Percentiles rank a stretch among this genome's conserved stretches.
phyloP scores from a whole-genome alignment of 2,888 invertebrate species.

The Coremacera marginata region DNA sequence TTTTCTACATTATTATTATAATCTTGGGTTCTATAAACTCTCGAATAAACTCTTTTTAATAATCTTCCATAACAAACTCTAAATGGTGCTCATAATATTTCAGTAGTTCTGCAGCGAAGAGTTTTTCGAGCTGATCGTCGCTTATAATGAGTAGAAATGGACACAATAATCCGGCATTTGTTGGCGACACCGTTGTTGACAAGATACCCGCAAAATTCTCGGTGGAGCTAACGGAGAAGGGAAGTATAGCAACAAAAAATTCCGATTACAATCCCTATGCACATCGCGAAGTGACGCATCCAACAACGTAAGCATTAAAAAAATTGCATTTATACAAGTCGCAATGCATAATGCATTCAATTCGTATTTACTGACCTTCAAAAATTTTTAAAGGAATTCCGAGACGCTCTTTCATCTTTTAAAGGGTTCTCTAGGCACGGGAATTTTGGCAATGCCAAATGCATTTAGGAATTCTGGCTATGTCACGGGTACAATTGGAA shows the following conservation, averaged over 20 bases:
- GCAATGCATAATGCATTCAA: not conserved
- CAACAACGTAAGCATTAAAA: constrained; percentile 76
- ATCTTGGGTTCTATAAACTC: too few relatives aligned
- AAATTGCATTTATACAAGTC: not conserved
- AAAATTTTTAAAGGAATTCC: constrained; percentile 74
- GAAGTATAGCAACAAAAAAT: constrained; percentile 55
- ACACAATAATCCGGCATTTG: constrained; percentile 65
- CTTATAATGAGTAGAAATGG: constrained; percentile 66
- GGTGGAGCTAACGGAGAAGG: constrained; percentile 66
- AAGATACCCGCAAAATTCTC: constrained; percentile 58
- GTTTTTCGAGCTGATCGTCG: not conserved
- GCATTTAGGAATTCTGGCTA: constrained; percentile 78
- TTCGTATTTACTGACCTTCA: not conserved
- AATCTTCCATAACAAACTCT: not conserved
- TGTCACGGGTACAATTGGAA: constrained; percentile 81
- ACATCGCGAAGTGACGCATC: constrained; percentile 76
- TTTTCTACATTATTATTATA: not conserved
- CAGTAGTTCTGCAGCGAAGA: too few relatives aligned
- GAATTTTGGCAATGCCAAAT: constrained; percentile 87
- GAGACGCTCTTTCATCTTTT: constrained; percentile 91
- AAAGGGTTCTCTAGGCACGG: constrained; percentile 94
- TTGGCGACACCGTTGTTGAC: constrained; percentile 61
- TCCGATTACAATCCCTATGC: constrained; percentile 77
- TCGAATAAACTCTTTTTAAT: too few relatives aligned
- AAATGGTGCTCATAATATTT: not conserved